Base-by-base conservation (phyloP, 1,140 invertebrate species). In the Microplitis mediator region DNA sequence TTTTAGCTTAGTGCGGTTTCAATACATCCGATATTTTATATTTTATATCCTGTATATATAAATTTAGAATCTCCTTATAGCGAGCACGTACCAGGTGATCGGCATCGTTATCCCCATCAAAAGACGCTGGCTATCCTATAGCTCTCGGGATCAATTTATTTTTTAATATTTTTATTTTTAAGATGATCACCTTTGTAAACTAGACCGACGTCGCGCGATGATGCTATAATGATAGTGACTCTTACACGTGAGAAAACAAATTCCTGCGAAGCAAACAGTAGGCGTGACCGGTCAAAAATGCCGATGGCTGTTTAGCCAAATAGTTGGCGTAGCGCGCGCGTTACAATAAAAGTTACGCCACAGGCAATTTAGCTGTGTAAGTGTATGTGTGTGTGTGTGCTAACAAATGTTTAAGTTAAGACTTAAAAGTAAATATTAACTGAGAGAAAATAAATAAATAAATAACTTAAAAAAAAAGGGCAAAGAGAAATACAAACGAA, bases 401-500 rank as follows among this genome's bases (percentile, higher is more conserved):
- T 36, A 60, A 69, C 34, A 61, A 14, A 16, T 50, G 4, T 62
- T 9, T 35, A 4, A 75, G 73, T 75, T 73, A 64, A 75, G 74
- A 67, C 74, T 74, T 32, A 74, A 75, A 61, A 61, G 71, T 76
- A 34, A 9, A 34, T 35, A 63, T 63, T 34, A 51, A 39, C 50
- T 50, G 32, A 69, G 74, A 77, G 74, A 73, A 74, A 71, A 71
- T 64, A 63, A 61, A 66, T 69, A 60, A 66, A 52, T 9, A 58
- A 58, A 65, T 45, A 45, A 45, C 39, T 9, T 45, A 52, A 14
- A 14, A 71, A 45, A 63, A 31, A 52, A 35, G 34, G 60, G 58
- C 70, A 75, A 62, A 75, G 74, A 70, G 51, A 60, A 74, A 74
- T 67, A 74, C 62, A 77, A 74, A 62, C 69, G 69, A 74, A 66